Evolutionary conservation across 2,888 invertebrate species (phyloP), one percentile per base, ranked within the genome.

Genomic region (Plagodis pulveraria): DNA sequence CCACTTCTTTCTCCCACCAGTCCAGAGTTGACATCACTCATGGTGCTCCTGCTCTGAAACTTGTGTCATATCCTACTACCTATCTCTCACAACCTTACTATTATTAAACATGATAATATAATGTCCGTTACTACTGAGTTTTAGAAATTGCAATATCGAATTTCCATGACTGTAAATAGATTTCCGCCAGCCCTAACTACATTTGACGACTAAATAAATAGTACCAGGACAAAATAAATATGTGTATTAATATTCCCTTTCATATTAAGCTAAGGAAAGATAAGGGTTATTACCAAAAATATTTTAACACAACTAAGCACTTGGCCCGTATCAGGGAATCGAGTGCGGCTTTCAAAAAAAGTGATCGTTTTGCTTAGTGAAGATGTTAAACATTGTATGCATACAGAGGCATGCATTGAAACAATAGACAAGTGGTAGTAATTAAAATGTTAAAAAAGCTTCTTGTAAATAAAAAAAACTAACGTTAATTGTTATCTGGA

Each of bases 1-100:
- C 85, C 12, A 65, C 81, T n/a, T 66, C 84, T 2, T 76, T 71
- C 62, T 80, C 83, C 5, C 74, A 75, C 11, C 80, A 82, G 62
- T 81, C 82, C 41, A 76, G 85, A 61, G 68, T 84, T 35, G 84
- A 84, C 55, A 63, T 68, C 62, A 56, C 58, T 49, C 74, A 78
- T 7, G 69, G 72, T 36, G 64, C 76, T 36, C 69, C 81, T 52
- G 73, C 79, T 50, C 52, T 75, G 42, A 65, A 62, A 35, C 62
- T 78, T 35, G 74, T 79, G n/a, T 76, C 80, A 44, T 82, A 78
- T 68, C 61, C 72, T 35, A 58, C 73, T 44, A 78, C 78, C 9
- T 43, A 73, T 12, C 53, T 67, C 32, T 77, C 58, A 47, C 33
- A 46, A 11, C 58, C 58, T 22, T 59, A 58, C 46, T 42, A 36